Evolutionary conservation across 2,888 invertebrate species (phyloP).

Genomic region (Noctua comes): DNA sequence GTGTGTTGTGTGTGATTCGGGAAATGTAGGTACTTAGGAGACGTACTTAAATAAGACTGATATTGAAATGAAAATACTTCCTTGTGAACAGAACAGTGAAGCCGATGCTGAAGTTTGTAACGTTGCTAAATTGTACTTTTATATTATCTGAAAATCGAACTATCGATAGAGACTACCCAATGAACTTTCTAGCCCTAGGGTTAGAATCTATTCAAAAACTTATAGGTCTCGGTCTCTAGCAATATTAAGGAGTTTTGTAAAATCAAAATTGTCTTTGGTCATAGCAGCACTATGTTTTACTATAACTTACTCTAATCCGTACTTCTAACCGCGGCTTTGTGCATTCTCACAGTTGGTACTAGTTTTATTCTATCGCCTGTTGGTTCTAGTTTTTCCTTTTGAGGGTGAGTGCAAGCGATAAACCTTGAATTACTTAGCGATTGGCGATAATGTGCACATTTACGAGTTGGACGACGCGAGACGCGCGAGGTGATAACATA

Average conservation of each 20-base stretch:
- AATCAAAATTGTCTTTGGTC: not conserved
- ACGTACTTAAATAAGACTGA: not conserved
- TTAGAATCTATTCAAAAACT: not conserved
- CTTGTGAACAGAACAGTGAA: not conserved
- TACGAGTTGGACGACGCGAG: slow-evolving; percentile 12
- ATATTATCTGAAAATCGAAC: not conserved
- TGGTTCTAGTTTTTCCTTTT: slow-evolving; percentile 38
- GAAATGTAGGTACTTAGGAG: no score
- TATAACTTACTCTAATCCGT: not conserved
- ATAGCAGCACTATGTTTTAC: not conserved
- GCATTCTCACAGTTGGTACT: not conserved
- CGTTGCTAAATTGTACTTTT: not conserved
- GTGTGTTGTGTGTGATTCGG: no score
- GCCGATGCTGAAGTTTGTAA: not conserved
- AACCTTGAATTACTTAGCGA: slow-evolving; percentile 43
- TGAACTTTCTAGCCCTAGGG: not conserved
- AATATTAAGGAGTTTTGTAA: no score
- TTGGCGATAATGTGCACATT: slow-evolving; percentile 39
- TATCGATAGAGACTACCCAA: not conserved
- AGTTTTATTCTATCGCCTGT: not conserved
- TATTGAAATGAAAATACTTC: not conserved
- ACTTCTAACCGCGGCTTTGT: not conserved
- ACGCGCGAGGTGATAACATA: slow-evolving; percentile 5
- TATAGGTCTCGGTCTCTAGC: not conserved
- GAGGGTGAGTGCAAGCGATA: slow-evolving; percentile 28